Percentiles rank a stretch among this genome's conserved stretches.
Evolutionary conservation across 2,113 vertebrate species (phyloP).

Genomic region (Syngnathoides biaculeatus): DNA sequence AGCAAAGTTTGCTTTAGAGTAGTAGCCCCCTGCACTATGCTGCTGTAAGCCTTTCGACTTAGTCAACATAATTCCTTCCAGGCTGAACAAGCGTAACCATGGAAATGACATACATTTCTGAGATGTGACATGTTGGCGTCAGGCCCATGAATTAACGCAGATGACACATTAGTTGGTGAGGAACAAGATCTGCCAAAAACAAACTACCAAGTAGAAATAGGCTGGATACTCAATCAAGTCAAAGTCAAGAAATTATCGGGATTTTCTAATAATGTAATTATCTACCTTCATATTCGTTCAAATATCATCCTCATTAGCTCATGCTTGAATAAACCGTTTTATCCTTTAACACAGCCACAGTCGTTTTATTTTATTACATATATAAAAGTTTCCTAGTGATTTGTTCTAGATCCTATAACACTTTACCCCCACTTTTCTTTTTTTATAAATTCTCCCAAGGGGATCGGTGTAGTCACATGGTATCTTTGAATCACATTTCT

Average conservation of each 20-base stretch:
- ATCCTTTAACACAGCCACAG: slow-evolving; percentile 3
- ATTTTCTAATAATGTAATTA: slow-evolving; percentile 8
- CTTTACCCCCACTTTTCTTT: neutral
- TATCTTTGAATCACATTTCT: slow-evolving; percentile 40
- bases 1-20: slow-evolving; percentile 49
- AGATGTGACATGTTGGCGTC: slow-evolving; percentile 35
- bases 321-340: slow-evolving; percentile 9
- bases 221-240: neutral
- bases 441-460: slow-evolving; percentile 10
- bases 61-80: slow-evolving; percentile 54
- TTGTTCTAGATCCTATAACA: neutral
- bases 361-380: neutral
- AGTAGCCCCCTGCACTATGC: slow-evolving; percentile 29
- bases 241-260: neutral
- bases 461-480: slow-evolving; percentile 21
- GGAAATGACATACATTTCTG: slow-evolving; percentile 62
- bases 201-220: neutral
- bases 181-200: slow-evolving; percentile 6
- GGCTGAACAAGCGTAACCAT: slow-evolving; percentile 48
- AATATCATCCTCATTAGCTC: slow-evolving; percentile 4
- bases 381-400: neutral
- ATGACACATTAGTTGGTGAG: slow-evolving; percentile 17
- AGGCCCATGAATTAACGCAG: slow-evolving; percentile 17
- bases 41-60: slow-evolving; percentile 55
- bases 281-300: neutral